These are phyloP conservation scores for Tychaedon coryphoeus DNA, from an alignment of 2,113 vertebrate species.

Conservation along the genomic window DNA sequence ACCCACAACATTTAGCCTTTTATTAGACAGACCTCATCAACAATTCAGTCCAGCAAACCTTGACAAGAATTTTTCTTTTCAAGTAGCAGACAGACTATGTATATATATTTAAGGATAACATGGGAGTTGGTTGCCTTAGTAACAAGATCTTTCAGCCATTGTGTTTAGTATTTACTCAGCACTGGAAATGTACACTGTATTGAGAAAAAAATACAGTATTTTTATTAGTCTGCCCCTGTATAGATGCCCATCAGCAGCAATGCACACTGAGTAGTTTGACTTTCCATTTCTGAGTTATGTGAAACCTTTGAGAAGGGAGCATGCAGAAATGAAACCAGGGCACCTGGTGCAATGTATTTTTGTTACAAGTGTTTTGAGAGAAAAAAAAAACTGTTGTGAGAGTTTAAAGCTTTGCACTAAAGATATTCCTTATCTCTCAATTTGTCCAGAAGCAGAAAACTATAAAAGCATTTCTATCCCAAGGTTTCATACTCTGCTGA, in stretches of 20 bases:
- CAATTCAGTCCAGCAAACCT: neutral
- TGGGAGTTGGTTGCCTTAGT: conserved; percentile 30
- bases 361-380: conserved; percentile 22
- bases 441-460: neutral
- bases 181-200: neutral
- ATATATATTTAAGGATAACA: conserved; percentile 11
- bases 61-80: neutral
- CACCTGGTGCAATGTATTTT: conserved; percentile 49
- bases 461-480: neutral
- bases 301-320: conserved; percentile 27
- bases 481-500: neutral
- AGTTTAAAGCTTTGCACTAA: neutral
- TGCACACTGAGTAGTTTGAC: neutral
- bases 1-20: neutral
- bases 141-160: conserved; percentile 17
- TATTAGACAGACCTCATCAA: neutral
- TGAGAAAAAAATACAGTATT: conserved; percentile 6
- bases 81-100: neutral
- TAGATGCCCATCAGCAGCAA: neutral
- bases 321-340: conserved; percentile 54
- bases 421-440: neutral
- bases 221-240: neutral
- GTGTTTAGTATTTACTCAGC: conserved; percentile 36
- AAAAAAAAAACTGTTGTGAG: neutral
- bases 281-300: conserved; percentile 35